A percentile compares a stretch with the other conserved stretches of the same genome.
phyloP scores from a whole-genome alignment of 2,888 invertebrate species.

The Agrypnus murinus region DNA sequence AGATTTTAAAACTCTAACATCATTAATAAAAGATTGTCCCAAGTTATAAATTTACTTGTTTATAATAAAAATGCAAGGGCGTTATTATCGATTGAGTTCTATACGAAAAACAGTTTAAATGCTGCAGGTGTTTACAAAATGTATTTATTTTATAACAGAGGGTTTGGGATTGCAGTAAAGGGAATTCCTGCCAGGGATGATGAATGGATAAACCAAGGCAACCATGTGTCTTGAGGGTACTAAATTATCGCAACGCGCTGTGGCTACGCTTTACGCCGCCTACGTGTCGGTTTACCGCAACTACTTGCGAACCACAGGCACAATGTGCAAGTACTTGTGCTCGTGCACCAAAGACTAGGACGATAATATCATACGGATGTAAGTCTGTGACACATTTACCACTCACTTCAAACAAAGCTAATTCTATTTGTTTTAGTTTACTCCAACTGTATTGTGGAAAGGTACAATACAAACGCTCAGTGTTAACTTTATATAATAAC shows the following conservation, averaged over 20 bases:
- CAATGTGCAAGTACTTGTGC: conserved; percentile 31
- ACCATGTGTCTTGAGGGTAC: conserved; percentile 52
- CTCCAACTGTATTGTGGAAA: conserved; percentile 13
- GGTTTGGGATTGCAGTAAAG: conserved; percentile 51
- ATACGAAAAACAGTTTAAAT: conserved; percentile 43
- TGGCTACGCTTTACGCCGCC: conserved; percentile 48
- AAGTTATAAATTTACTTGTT: conserved; percentile 3
- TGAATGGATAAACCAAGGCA: conserved; percentile 53
- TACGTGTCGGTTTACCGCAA: conserved; percentile 50
- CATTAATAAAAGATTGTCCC: conserved; percentile 22
- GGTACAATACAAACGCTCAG: conserved; percentile 18
- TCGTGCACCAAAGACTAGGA: conserved; percentile 11
- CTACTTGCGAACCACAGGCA: conserved; percentile 48
- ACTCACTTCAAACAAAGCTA: conserved; percentile 21
- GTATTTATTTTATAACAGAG: conserved; percentile 50
- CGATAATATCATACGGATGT: conserved; percentile 21
- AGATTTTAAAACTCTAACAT: conserved; percentile 18
- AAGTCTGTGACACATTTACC: conserved; percentile 30
- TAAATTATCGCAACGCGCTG: conserved; percentile 51
- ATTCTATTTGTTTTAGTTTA: conserved; percentile 32
- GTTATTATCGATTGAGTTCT: not conserved
- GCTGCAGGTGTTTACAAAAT: conserved; percentile 50
- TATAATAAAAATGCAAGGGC: conserved; percentile 11
- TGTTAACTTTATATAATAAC: conserved; percentile 12
- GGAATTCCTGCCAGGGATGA: conserved; percentile 54